phyloP scores from a whole-genome alignment of 2,113 vertebrate genomes.

The Syrrhaptes paradoxus region DNA sequence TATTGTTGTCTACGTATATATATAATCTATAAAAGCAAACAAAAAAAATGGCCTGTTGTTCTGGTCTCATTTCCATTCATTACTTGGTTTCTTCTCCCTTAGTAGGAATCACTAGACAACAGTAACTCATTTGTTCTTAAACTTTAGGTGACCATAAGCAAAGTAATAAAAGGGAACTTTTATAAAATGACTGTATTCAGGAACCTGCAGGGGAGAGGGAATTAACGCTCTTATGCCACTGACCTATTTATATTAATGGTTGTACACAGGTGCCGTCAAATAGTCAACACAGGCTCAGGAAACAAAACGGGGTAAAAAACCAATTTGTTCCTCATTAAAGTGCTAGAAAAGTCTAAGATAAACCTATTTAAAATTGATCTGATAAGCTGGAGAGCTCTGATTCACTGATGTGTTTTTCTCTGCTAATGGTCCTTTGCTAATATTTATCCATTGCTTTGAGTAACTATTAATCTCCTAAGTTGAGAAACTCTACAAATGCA shows the following conservation, averaged over 20 bases:
- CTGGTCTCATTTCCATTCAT: background rate
- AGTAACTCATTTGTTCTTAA: background rate
- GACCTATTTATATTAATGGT: conserved; percentile 70
- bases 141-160: conserved; percentile 33
- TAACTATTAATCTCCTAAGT: conserved; percentile 75
- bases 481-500: conserved; percentile 72
- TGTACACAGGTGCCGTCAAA: conserved; percentile 60
- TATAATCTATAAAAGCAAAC: background rate
- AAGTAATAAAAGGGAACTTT: conserved; percentile 55
- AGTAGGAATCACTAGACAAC: background rate
- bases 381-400: conserved; percentile 68
- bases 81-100: background rate
- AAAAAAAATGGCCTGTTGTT: background rate
- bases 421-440: conserved; percentile 76
- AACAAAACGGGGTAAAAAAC: conserved; percentile 46
- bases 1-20: background rate
- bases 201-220: conserved; percentile 43
- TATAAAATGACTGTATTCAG: conserved; percentile 36
- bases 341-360: conserved; percentile 74
- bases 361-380: conserved; percentile 82
- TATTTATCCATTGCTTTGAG: conserved; percentile 78
- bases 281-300: conserved; percentile 65
- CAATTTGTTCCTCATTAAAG: conserved; percentile 75
- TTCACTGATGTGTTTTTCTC: conserved; percentile 72
- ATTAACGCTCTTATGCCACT: conserved; percentile 58